Percentiles rank a stretch among this genome's conserved stretches.
phyloP scores from a whole-genome alignment of 64 coral and sea anemone species.

The Montipora sp. region DNA sequence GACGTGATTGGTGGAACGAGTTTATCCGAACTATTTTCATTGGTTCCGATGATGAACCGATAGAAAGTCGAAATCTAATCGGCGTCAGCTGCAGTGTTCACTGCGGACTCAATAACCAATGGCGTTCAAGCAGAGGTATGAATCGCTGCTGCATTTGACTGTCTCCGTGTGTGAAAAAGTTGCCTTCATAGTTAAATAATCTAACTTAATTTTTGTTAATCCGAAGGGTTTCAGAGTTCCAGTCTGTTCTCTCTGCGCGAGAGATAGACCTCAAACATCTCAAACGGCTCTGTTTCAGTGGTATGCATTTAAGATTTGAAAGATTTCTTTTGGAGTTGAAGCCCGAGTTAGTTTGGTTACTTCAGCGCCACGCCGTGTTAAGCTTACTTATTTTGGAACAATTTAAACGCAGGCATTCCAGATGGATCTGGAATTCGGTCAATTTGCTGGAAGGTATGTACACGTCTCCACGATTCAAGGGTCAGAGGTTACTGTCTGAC shows the following conservation, averaged over 20 bases:
- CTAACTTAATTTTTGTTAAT: not conserved
- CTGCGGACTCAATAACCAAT: constrained; percentile 47
- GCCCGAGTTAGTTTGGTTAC: not conserved
- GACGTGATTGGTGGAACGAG: not conserved
- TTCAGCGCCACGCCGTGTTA: not conserved
- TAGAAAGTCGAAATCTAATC: not conserved
- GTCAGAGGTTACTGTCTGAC: no score
- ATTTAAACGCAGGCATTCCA: constrained; percentile 52
- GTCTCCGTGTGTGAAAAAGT: no score
- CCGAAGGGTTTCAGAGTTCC: constrained; percentile 69
- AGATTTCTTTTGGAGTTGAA: no score
- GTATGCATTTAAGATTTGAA: constrained; percentile 20
- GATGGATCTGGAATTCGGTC: constrained; percentile 70
- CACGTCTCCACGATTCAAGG: no score
- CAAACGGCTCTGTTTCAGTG: constrained; percentile 73
- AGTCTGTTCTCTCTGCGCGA: constrained; percentile 38
- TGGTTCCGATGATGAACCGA: not conserved
- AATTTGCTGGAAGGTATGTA: constrained; percentile 59
- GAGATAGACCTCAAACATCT: constrained; percentile 63
- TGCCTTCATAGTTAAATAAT: not conserved
- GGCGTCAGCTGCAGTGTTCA: not conserved
- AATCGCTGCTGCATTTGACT: not conserved
- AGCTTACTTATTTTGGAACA: not conserved
- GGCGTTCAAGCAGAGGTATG: constrained; percentile 78
- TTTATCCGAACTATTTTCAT: not conserved